These are phyloP conservation scores for Dynastes hyllus DNA, from an alignment of 2,888 invertebrate species.

Conservation along the genomic window DNA sequence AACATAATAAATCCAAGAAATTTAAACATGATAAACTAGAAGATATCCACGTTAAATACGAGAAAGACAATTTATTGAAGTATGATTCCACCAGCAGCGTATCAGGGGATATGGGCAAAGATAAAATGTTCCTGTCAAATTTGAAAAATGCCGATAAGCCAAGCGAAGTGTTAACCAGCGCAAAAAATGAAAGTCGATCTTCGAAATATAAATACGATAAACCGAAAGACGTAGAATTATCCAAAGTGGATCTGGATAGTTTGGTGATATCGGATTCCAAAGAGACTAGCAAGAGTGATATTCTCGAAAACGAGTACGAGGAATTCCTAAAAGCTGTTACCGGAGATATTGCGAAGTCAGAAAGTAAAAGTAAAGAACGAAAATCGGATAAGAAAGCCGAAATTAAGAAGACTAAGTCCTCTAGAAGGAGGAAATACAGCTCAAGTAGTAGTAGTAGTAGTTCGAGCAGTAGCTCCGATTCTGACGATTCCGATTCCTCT, in stretches of 20 bases:
- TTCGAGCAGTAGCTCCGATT: slow-evolving; percentile 53
- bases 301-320: slow-evolving; percentile 73
- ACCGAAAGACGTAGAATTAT: not conserved
- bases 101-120: not conserved
- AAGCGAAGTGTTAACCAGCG: not conserved
- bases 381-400: slow-evolving; percentile 35
- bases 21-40: slow-evolving; percentile 12
- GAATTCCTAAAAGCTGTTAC: slow-evolving; percentile 76
- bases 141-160: not conserved
- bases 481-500: slow-evolving; percentile 57
- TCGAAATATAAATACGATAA: slow-evolving; percentile 20
- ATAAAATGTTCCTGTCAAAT: not conserved
- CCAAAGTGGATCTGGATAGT: slow-evolving; percentile 12
- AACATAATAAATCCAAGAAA: slow-evolving; percentile 5
- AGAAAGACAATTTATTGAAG: slow-evolving; percentile 3
- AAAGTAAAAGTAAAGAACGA: slow-evolving; percentile 48
- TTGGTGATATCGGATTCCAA: slow-evolving; percentile 3
- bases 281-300: slow-evolving; percentile 30
- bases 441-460: slow-evolving; percentile 50
- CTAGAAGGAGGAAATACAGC: slow-evolving; percentile 39
- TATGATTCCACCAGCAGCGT: not conserved
- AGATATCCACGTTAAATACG: slow-evolving; percentile 1
- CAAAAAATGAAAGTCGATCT: not conserved
- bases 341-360: slow-evolving; percentile 61
- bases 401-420: slow-evolving; percentile 34